Percentiles rank a stretch among this genome's conserved stretches.
These are phyloP conservation scores for Diglossa brunneiventris DNA, from an alignment of 2,113 vertebrate species.

Conservation along the genomic window DNA sequence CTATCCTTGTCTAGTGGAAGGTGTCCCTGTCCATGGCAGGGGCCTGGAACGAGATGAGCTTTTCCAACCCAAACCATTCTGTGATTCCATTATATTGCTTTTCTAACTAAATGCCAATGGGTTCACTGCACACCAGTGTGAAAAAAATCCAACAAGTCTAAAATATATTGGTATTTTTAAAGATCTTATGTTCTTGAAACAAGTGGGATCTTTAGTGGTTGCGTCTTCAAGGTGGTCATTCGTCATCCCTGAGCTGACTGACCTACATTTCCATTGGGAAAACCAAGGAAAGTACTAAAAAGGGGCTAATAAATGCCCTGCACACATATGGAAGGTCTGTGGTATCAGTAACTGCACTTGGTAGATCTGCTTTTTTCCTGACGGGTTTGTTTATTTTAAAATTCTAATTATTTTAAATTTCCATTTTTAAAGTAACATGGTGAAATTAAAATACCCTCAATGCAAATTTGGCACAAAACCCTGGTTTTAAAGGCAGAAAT, in stretches of 20 bases:
- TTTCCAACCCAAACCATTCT: not conserved
- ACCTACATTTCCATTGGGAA: not conserved
- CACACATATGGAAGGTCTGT: not conserved
- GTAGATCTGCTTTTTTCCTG: not conserved
- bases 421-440: not conserved
- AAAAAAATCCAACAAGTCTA: not conserved
- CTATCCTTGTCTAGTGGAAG: not conserved
- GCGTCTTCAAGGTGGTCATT: not conserved
- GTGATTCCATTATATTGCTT: not conserved
- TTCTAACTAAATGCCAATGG: not conserved
- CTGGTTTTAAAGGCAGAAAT: not conserved
- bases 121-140: not conserved
- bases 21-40: not conserved
- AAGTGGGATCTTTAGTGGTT: not conserved
- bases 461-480: not conserved
- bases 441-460: not conserved
- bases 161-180: not conserved
- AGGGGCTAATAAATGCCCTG: not conserved
- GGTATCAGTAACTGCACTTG: not conserved
- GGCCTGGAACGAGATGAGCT: fast-evolving
- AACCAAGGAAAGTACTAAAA: not conserved
- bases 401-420: not conserved
- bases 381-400: not conserved
- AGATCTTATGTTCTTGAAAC: not conserved
- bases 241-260: not conserved